A percentile compares a stretch with the other conserved stretches of the same genome.
Conservation (phyloP, 37 sponge, comb jelly and placozoan species). For the Cliona cf. orientalis region DNA sequence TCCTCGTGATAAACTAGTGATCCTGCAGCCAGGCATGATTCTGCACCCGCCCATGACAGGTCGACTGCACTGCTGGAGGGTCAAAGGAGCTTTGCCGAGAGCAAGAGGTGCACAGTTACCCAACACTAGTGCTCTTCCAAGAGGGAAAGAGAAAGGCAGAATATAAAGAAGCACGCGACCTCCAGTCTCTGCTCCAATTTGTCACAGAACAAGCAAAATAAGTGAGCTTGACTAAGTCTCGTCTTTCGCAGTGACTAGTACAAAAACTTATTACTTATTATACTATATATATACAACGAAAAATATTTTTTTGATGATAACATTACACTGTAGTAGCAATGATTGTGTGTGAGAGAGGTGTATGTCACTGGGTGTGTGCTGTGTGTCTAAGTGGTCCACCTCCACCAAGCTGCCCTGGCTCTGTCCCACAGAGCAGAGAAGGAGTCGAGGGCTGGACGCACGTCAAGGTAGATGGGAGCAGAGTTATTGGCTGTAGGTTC, state of each 20-base stretch:
- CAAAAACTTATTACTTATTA: too few species aligned
- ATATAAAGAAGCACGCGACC: slow-evolving; percentile 11
- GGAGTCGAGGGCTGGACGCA: slow-evolving; percentile 95
- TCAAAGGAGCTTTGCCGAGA: slow-evolving; percentile 13
- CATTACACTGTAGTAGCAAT: too few species aligned
- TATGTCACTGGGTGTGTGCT: too few species aligned
- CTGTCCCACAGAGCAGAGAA: slow-evolving; percentile 86
- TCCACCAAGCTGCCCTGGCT: slow-evolving; percentile 73
- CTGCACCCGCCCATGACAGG: slow-evolving; percentile 17
- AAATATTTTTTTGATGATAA: too few species aligned
- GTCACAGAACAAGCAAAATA: slow-evolving; percentile 18
- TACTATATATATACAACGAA: too few species aligned
- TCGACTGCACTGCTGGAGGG: slow-evolving; percentile 54
- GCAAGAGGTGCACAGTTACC: slow-evolving; percentile 34
- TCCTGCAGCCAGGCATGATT: neutral
- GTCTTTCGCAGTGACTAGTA: too few species aligned
- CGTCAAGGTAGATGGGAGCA: slow-evolving; percentile 85
- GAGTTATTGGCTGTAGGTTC: slow-evolving; percentile 57
- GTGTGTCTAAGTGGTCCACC: slow-evolving; percentile 82
- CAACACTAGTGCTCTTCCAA: slow-evolving; percentile 40
- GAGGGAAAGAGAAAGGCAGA: slow-evolving; percentile 6
- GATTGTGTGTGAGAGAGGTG: too few species aligned
- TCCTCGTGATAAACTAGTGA: neutral
- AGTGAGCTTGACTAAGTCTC: too few species aligned
- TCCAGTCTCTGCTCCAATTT: slow-evolving; percentile 21